Conservation (phyloP, 2,888 invertebrate genomes). For the Eupithecia insigniata region DNA sequence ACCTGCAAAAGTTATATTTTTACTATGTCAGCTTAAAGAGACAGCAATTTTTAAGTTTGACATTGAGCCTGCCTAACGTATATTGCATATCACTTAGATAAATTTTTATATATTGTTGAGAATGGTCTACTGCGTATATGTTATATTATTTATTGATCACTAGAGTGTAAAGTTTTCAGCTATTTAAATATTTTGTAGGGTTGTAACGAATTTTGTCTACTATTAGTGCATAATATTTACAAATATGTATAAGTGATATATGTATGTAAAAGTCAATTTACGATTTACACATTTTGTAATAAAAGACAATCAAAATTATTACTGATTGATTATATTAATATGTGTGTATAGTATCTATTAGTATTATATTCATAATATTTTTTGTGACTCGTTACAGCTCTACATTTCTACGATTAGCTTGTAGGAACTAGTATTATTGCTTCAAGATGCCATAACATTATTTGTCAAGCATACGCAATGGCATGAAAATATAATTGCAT, state of each 20-base stretch:
- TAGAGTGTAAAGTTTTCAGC: conserved; percentile 50
- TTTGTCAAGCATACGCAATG: not conserved
- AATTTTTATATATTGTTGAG: conserved; percentile 60
- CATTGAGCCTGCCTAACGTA: conserved; percentile 76
- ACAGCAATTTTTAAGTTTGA: conserved; percentile 31
- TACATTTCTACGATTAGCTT: conserved; percentile 49
- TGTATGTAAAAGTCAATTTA: conserved; percentile 28
- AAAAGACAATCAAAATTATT: conserved; percentile 2
- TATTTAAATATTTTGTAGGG: conserved; percentile 46
- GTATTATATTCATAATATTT: not conserved
- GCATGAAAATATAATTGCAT: not conserved
- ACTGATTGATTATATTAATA: conserved; percentile 3
- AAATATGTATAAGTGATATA: conserved; percentile 19
- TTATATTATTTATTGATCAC: conserved; percentile 55
- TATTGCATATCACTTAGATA: conserved; percentile 82
- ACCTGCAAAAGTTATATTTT: conserved; percentile 30
- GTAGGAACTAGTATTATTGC: conserved; percentile 56
- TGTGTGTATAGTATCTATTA: conserved; percentile 1
- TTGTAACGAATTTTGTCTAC: conserved; percentile 36
- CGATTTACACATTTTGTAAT: not conserved
- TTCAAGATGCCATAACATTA: conserved; percentile 40
- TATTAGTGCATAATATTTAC: conserved; percentile 7
- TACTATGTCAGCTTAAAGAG: conserved; percentile 25
- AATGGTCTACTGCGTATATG: conserved; percentile 53
- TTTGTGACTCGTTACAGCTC: conserved; percentile 49